Base-by-base conservation (phyloP, 2,888 invertebrate genomes). In the Chaetogeoica ovagalla region DNA sequence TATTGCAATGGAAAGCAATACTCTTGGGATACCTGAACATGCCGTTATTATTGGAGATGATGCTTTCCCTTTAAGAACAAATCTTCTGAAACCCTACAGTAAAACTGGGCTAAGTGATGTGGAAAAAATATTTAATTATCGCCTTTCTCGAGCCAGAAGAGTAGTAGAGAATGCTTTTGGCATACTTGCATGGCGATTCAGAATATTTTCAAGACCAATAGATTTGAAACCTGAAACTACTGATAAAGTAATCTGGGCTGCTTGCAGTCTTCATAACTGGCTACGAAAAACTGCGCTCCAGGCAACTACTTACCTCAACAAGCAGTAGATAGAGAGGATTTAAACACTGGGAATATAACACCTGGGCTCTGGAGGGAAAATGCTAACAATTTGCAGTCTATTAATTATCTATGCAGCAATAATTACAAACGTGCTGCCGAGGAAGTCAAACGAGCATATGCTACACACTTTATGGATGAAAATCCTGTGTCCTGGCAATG, bases 1-100 rank as follows among this genome's bases (percentile, higher is more conserved):
- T 62, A 81, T 81, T 30, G 60, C 77, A 71, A 63, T 81, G 30
- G 57, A 66, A 70, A 52, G 55, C 43, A 81, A 82, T 75, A 48
- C 65, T 59, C 60, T 83, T 23, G 74, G 62, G 19, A 43, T 82
- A 39, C 81, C 65, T 37, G 65, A 79, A 57, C 43, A 62, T 57
- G 43, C 62, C 43, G 79, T 79, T 37, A 43, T 71, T 63, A 63
- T 79, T 8, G 63, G 70, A 0, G 79, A 70, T 71, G 71, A 65
- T 62, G 68, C 73, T 11, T 79, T 71, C 39, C 55, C 69, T 4
- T 37, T 71, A 23, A 59, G 39, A 43, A 43, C 70, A 17, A 48
- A 81, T 39, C 13, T 81, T 11, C 66, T 81, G 19, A 81, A 81
- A 43, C 59, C 66, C 59, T 81, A 65, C 55, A 81, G 57, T 23